Conservation (phyloP, 2,113 vertebrate species). For the Labeo rohita region DNA sequence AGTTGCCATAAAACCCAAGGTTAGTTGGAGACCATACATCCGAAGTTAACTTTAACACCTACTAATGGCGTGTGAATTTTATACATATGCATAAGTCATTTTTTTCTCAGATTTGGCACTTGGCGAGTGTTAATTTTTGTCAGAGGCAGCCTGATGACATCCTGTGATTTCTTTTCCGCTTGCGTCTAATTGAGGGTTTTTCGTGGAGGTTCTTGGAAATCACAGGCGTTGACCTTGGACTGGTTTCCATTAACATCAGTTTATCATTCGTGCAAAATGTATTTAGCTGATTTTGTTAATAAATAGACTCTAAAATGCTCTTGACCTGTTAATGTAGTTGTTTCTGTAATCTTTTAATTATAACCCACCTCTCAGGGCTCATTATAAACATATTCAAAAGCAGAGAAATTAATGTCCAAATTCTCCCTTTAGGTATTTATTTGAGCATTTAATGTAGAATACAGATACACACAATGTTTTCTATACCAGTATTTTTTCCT, state of each 20-base stretch:
- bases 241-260: neutral
- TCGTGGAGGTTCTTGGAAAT: neutral
- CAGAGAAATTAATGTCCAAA: neutral
- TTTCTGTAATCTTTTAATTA: neutral
- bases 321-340: neutral
- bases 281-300: neutral
- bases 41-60: neutral
- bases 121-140: neutral
- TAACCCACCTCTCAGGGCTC: neutral
- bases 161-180: neutral
- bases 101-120: neutral
- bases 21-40: neutral
- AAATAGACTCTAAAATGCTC: neutral
- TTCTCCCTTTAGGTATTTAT: neutral
- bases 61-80: neutral
- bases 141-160: neutral
- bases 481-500: neutral
- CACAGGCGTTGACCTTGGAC: neutral
- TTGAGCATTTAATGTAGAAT: neutral
- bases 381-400: neutral
- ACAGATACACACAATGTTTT: neutral
- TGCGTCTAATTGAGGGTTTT: neutral
- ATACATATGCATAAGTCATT: neutral
- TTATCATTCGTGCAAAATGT: neutral
- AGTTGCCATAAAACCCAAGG: neutral